These are phyloP conservation scores for Larimichthys crocea DNA, from an alignment of 2,113 vertebrate genomes.

Conservation along the genomic window DNA sequence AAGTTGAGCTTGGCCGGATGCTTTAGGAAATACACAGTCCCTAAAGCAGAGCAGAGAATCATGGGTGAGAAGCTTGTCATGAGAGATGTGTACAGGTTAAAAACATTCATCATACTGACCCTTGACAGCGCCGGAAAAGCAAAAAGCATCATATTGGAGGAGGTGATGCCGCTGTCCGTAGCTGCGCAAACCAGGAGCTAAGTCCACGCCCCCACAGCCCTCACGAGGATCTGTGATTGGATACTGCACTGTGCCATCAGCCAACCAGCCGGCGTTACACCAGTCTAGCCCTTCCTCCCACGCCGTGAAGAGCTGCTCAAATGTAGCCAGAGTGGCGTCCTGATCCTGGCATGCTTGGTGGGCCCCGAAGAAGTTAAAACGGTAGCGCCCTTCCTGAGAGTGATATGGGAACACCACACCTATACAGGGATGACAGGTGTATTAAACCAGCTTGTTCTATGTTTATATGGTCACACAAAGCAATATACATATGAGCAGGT, in stretches of 20 bases:
- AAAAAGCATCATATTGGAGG: slow-evolving; percentile 91
- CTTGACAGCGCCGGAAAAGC: slow-evolving; percentile 87
- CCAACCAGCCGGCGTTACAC: slow-evolving; percentile 93
- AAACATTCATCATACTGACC: slow-evolving; percentile 79
- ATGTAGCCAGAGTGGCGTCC: slow-evolving; percentile 88
- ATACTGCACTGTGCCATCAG: slow-evolving; percentile 92
- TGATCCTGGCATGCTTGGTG: slow-evolving; percentile 88
- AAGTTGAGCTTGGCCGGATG: slow-evolving; percentile 82
- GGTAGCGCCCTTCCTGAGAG: slow-evolving; percentile 89
- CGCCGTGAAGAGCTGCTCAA: slow-evolving; percentile 90
- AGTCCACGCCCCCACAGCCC: slow-evolving; percentile 77
- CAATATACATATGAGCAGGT: background rate
- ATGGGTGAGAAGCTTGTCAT: background rate
- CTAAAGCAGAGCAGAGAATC: slow-evolving; percentile 70
- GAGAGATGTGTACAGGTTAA: background rate
- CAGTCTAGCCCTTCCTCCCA: slow-evolving; percentile 91
- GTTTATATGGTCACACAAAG: background rate
- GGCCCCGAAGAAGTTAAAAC: slow-evolving; percentile 88
- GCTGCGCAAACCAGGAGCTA: slow-evolving; percentile 90
- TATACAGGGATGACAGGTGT: slow-evolving; percentile 54
- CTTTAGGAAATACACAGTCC: slow-evolving; percentile 89
- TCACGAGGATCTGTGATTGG: slow-evolving; percentile 86
- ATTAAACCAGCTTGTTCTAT: background rate
- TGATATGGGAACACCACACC: slow-evolving; percentile 95
- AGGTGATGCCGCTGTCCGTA: slow-evolving; percentile 87